Base-by-base conservation (phyloP, 2,888 invertebrate genomes). In the Cataglyphis rosenhaueri region DNA sequence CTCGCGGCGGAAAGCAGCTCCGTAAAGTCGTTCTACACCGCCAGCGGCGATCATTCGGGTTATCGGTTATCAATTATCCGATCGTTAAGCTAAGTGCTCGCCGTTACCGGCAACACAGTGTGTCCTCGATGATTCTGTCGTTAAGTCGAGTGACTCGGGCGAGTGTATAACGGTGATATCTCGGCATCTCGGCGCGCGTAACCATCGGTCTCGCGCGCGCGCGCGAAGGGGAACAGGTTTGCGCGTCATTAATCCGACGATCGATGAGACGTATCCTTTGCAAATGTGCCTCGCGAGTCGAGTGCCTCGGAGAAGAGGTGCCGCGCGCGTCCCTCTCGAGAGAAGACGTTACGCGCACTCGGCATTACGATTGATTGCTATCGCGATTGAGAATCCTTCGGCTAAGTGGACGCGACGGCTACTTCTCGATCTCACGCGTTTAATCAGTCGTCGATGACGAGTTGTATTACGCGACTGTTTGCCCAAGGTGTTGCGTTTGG, bases 381-480 rank as follows among this genome's bases (percentile, higher is more conserved):
- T 70, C 71, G 78, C 78, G 71, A 78, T 78, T 78, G 78, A 78
- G 78, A 78, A 78, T 78, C 78, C 78, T 78, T 78, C 78, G 78
- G 59, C 71, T 78, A 78, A 78, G 78, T 78, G 70, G 78, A 78
- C 71, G 71, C 71, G 78, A 78, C 71, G 78, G 78, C 78, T 78
- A 70, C 78, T 70, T 59, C 78, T 70, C 68, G 78, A 70, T 78
- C 70, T 44, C 44, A 6, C 59, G 35, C 78, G 44, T 70, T 78
- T 78, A 71, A 78, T 79, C 78, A 44, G 71, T 59, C 71, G 44
- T 70, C 78, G 78, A 79, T 79, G 78, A 79, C 59, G 78, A 70
- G 78, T 70, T 44, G 71, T 59, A 71, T 79, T 61, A 71, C 71
- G 59, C 65, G 66, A 79, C 68, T 84, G 86, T 86, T 87, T 86